Percentiles rank a stretch among this genome's conserved stretches.
phyloP scores from a whole-genome alignment of 2,113 vertebrate species.

The Aix galericulata region DNA sequence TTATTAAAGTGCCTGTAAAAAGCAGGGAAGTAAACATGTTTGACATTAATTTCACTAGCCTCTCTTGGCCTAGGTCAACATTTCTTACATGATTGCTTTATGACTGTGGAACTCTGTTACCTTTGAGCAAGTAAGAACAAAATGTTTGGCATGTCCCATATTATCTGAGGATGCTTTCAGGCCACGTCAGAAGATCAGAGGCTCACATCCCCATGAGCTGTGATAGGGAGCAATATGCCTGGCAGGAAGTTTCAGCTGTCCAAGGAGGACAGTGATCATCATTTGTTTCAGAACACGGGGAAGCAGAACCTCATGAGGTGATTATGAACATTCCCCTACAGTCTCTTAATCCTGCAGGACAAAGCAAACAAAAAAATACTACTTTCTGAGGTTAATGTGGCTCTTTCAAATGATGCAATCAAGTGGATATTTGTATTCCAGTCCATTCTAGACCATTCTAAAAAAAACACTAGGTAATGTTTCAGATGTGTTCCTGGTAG shows the following conservation, averaged over 20 bases:
- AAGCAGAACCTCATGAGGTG: neutral
- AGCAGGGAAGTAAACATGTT: neutral
- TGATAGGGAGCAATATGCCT: accelerated
- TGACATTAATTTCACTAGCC: neutral
- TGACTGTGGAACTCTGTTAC: neutral
- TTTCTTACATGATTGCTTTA: neutral
- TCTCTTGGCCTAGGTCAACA: neutral
- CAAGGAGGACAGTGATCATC: neutral
- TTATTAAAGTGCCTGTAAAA: neutral
- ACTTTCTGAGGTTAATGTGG: neutral
- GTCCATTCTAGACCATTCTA: neutral
- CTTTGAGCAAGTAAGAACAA: neutral
- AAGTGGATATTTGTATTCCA: neutral
- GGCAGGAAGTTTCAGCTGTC: neutral
- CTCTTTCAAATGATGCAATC: neutral
- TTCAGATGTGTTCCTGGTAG: neutral
- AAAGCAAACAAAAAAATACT: neutral
- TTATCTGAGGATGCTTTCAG: neutral
- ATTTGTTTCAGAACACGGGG: neutral
- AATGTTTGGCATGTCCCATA: neutral
- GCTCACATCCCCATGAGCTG: neutral
- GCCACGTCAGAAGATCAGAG: neutral
- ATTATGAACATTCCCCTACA: neutral
- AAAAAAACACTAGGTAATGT: neutral
- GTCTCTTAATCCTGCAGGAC: neutral